A percentile compares a stretch with the other conserved stretches of the same genome.
Conservation (phyloP, 2,888 invertebrate genomes). For the Anthrax anthrax region DNA sequence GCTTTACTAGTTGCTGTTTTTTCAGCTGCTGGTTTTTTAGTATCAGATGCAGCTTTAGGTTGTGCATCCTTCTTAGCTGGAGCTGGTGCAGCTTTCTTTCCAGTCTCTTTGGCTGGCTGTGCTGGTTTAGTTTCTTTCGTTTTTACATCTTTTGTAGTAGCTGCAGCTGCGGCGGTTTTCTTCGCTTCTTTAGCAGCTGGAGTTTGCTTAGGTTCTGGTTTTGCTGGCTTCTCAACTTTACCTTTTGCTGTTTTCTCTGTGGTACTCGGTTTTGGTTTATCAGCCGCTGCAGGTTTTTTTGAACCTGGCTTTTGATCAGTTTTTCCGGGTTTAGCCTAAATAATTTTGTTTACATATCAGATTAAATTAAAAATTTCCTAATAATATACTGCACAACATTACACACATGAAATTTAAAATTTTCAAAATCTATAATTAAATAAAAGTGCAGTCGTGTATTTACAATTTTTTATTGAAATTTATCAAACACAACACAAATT, state of each 20-base stretch:
- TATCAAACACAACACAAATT: not conserved
- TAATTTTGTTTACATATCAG: not conserved
- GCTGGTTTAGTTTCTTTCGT: constrained; percentile 7
- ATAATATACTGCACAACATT: not conserved
- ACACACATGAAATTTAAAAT: no score
- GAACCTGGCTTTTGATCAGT: constrained; percentile 24
- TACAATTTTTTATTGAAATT: no score
- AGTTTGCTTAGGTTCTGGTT: constrained; percentile 28
- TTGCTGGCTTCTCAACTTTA: constrained; percentile 30
- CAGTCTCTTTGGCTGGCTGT: constrained; percentile 24
- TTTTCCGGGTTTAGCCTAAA: constrained; percentile 31
- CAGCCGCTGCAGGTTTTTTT: constrained; percentile 13
- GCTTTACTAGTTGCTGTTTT: constrained; percentile 25
- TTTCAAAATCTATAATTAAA: no score
- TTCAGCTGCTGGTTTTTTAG: constrained; percentile 28
- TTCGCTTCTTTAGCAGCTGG: constrained; percentile 31
- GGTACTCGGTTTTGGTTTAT: constrained; percentile 17
- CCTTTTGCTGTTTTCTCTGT: constrained; percentile 27
- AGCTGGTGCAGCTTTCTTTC: constrained; percentile 34
- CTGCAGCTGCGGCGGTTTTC: constrained; percentile 27
- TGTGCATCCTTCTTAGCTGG: constrained; percentile 37
- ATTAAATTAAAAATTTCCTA: constrained; percentile 3
- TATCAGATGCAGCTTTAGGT: constrained; percentile 16
- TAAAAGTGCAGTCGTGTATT: no score
- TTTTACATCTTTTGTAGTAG: constrained; percentile 14